phyloP scores from a whole-genome alignment of 2,797 vertebrate genomes.

The Tragelaphus eurycerus region DNA sequence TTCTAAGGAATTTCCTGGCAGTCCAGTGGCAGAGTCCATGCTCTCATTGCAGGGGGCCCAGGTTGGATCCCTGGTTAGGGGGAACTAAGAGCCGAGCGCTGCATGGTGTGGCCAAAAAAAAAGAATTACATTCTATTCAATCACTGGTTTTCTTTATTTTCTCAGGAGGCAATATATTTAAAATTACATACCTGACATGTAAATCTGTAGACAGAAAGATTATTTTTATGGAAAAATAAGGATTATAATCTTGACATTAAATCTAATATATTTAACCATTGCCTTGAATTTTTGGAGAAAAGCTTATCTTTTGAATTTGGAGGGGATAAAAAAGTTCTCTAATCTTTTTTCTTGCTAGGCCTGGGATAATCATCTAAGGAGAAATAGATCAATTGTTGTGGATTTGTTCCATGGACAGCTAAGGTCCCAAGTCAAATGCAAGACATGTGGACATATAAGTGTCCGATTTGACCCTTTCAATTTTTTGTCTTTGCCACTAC shows the following conservation, averaged over 20 bases:
- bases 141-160: slow-evolving; percentile 18
- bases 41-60: not conserved
- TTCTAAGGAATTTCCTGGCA: not conserved
- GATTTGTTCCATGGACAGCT: slow-evolving; percentile 99
- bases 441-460: slow-evolving; percentile 98
- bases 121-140: not conserved
- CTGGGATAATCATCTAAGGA: slow-evolving; percentile 98
- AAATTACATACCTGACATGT: not conserved
- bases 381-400: slow-evolving; percentile 98
- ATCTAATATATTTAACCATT: not conserved
- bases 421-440: slow-evolving; percentile 98
- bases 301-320: slow-evolving; percentile 43
- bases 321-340: not conserved
- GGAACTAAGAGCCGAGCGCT: not conserved
- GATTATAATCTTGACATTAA: slow-evolving; percentile 40
- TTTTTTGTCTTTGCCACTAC: slow-evolving; percentile 97
- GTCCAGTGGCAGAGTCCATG: not conserved
- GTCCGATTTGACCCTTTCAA: slow-evolving; percentile 99
- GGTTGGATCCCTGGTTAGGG: not conserved
- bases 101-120: not conserved
- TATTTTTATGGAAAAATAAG: slow-evolving; percentile 23
- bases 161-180: not conserved
- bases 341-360: slow-evolving; percentile 85
- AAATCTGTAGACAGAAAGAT: not conserved
- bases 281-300: slow-evolving; percentile 52